Percentiles rank a stretch among this genome's conserved stretches.
Conservation (phyloP, 2,888 invertebrate species). For the Physocephala rufipes region DNA sequence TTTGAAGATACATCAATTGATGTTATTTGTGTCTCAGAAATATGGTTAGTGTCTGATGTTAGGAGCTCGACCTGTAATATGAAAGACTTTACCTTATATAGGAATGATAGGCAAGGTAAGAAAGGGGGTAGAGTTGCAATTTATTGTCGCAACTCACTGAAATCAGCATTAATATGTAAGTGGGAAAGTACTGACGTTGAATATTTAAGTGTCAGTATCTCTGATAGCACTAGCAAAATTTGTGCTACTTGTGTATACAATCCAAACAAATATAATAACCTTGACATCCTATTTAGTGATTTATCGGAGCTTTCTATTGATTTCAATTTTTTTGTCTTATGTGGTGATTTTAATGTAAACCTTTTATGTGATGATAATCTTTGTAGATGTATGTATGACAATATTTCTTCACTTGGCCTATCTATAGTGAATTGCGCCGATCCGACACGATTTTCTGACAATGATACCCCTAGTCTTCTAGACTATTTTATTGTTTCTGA, state of each 20-base stretch:
- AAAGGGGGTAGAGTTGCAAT: not conserved
- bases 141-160: not conserved
- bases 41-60: not conserved
- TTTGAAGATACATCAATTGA: constrained; percentile 17
- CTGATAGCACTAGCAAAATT: not conserved
- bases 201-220: not conserved
- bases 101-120: not conserved
- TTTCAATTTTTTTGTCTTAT: too few relatives aligned
- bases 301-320: not conserved
- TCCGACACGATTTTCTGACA: not conserved
- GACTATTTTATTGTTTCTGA: not conserved
- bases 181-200: not conserved
- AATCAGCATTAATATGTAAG: not conserved
- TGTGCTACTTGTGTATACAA: constrained; percentile 2
- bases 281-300: not conserved
- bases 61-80: not conserved
- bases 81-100: not conserved
- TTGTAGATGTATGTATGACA: not conserved
- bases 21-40: constrained; percentile 3
- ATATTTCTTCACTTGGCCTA: not conserved
- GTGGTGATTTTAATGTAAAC: too few relatives aligned
- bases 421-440: not conserved
- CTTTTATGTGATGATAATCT: not conserved
- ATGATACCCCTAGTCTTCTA: not conserved
- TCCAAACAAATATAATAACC: not conserved